A percentile compares a stretch with the other conserved stretches of the same genome.
Evolutionary conservation across 2,797 vertebrate genomes (phyloP).

Genomic region (Enteromius viviparus): DNA sequence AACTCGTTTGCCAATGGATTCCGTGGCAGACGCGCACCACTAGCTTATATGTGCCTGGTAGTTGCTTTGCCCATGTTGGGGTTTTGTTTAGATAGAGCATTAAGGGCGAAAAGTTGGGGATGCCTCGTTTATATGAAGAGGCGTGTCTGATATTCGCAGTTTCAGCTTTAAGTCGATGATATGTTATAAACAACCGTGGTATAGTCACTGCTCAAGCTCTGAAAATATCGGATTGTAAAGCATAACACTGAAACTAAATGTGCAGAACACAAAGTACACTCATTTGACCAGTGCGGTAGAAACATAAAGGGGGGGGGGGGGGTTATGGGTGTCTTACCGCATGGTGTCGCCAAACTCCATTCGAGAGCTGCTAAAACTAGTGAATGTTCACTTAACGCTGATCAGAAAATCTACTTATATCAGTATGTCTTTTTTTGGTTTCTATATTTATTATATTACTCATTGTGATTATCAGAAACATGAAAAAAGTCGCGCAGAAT

Average conservation of each 20-base stretch:
- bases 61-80: not conserved
- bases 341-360: conserved; percentile 70
- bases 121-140: not conserved
- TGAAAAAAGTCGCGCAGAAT: not conserved
- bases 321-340: conserved; percentile 60
- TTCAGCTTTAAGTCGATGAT: not conserved
- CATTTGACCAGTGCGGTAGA: conserved; percentile 62
- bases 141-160: not conserved
- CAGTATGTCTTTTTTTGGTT: not conserved
- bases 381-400: conserved; percentile 43
- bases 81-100: not conserved
- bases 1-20: conserved; percentile 46
- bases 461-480: not conserved
- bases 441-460: not conserved
- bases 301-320: conserved; percentile 38
- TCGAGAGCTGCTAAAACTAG: conserved; percentile 25
- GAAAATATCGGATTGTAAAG: not conserved
- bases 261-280: conserved; percentile 57
- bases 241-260: not conserved
- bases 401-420: not conserved
- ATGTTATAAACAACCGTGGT: not conserved
- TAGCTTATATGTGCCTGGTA: not conserved
- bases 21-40: conserved; percentile 38
- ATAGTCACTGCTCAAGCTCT: not conserved
- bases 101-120: conserved; percentile 7